Percentiles rank a stretch among this genome's conserved stretches.
These are phyloP conservation scores for Scrobipalpa atriplicella DNA, from an alignment of 2,888 invertebrate species.

Conservation along the genomic window DNA sequence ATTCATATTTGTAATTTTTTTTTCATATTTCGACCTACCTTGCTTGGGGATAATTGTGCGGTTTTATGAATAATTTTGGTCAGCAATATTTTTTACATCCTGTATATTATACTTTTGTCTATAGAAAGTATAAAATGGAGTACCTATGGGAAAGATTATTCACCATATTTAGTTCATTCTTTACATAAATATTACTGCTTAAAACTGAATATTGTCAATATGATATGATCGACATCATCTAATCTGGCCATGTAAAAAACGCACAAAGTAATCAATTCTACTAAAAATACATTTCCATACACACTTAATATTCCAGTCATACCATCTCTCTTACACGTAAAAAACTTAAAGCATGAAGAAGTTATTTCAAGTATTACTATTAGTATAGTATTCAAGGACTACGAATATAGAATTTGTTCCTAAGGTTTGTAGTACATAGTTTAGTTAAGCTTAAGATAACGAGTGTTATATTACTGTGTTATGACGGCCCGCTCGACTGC, in stretches of 20 bases:
- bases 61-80: too few relatives aligned
- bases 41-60: too few relatives aligned
- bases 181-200: conserved; percentile 13
- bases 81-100: too few relatives aligned
- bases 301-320: background rate
- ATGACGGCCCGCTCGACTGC: conserved; percentile 73
- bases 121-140: background rate
- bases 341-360: conserved; percentile 79
- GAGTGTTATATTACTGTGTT: conserved; percentile 61
- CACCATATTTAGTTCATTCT: background rate
- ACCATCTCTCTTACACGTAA: conserved; percentile 43
- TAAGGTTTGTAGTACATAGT: conserved; percentile 67
- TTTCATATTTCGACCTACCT: too few relatives aligned
- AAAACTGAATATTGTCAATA: conserved; percentile 22
- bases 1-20: too few relatives aligned
- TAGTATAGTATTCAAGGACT: conserved; percentile 73
- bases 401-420: conserved; percentile 75
- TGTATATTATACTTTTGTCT: background rate
- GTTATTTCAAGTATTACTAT: too few relatives aligned
- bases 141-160: background rate
- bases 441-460: conserved; percentile 65
- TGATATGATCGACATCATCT: conserved; percentile 20
- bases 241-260: background rate
- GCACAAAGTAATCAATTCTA: conserved; percentile 8
- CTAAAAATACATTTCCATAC: conserved; percentile 6